A percentile compares a stretch with the other conserved stretches of the same genome.
Conservation (phyloP, 2,797 vertebrate species). For the Leuciscus waleckii region DNA sequence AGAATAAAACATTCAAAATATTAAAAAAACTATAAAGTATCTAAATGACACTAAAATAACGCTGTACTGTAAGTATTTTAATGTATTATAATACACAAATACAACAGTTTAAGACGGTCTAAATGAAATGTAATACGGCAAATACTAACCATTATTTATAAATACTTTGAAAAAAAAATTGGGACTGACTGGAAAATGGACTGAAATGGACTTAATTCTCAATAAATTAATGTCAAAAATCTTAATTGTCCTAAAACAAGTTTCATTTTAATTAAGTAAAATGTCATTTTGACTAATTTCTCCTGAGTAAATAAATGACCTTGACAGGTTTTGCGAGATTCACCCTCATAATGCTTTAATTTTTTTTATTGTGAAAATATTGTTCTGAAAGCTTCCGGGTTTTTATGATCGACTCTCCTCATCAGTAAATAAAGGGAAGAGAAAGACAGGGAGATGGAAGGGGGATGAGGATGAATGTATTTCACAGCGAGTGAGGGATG, state of each 20-base stretch:
- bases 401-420: conserved; percentile 23
- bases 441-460: conserved; percentile 53
- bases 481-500: conserved; percentile 67
- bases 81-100: not conserved
- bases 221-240: not conserved
- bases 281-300: not conserved
- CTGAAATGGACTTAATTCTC: not conserved
- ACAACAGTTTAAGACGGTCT: not conserved
- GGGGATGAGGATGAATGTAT: conserved; percentile 56
- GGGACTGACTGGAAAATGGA: not conserved
- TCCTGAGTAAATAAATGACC: not conserved
- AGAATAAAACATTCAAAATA: no score
- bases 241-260: not conserved
- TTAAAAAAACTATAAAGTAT: not conserved
- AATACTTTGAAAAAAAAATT: no score
- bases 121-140: not conserved
- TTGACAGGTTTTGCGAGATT: not conserved
- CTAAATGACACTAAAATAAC: no score
- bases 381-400: not conserved
- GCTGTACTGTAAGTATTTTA: not conserved
- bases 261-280: not conserved
- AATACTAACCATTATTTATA: not conserved
- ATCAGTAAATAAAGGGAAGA: conserved; percentile 54
- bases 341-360: not conserved
- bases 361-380: conserved; percentile 14